Evolutionary conservation across 2,888 invertebrate species (phyloP).

Genomic region (Agrotis segetum): DNA sequence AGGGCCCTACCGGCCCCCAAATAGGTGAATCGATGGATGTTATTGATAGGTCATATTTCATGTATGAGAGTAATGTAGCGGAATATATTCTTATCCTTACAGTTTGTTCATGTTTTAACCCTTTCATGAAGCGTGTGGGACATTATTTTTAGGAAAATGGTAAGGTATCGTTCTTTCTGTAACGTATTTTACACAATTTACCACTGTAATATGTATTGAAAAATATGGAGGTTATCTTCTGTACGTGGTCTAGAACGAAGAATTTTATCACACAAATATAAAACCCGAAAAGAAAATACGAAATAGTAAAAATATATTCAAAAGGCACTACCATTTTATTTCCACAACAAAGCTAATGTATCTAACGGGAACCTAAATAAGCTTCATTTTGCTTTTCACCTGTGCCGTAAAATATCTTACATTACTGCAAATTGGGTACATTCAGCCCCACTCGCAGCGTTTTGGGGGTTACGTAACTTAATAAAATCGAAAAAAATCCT

Average conservation of each 20-base stretch:
- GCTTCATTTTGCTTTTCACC: constrained; percentile 68
- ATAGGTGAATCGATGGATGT: constrained; percentile 51
- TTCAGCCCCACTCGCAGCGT: constrained; percentile 60
- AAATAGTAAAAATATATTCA: constrained; percentile 39
- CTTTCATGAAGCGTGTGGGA: constrained; percentile 6
- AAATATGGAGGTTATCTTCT: constrained; percentile 9
- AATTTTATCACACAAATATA: constrained; percentile 15
- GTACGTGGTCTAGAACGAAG: neutral
- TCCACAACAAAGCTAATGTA: constrained; percentile 61
- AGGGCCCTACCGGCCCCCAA: constrained; percentile 35
- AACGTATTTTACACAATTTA: neutral
- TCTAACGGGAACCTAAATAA: constrained; percentile 65
- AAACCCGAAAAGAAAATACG: constrained; percentile 15
- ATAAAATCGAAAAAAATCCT: constrained; percentile 76
- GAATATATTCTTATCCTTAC: constrained; percentile 56
- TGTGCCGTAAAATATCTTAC: constrained; percentile 74
- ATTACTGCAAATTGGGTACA: constrained; percentile 81
- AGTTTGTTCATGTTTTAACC: constrained; percentile 30
- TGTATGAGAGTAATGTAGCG: constrained; percentile 51
- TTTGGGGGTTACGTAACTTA: constrained; percentile 73
- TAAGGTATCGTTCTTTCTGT: neutral
- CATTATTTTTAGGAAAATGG: neutral
- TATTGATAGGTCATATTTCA: constrained; percentile 57
- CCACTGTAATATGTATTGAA: neutral
- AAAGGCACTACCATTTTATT: constrained; percentile 47